Conservation (phyloP, 2,113 vertebrate species). For the Microcebus lehilahytsara region DNA sequence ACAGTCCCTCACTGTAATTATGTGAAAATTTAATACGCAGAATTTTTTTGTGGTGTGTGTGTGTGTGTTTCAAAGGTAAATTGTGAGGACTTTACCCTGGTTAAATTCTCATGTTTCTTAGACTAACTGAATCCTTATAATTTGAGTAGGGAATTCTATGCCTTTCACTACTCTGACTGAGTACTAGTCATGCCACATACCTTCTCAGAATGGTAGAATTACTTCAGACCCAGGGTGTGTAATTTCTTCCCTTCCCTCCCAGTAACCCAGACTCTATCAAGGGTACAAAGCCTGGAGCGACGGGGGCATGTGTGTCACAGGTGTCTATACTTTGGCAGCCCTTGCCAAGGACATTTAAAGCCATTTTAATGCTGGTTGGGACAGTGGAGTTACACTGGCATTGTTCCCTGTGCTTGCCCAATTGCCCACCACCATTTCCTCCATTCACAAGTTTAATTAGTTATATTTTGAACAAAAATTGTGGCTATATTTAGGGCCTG, state of each 20-base stretch:
- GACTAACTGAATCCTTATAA: not conserved
- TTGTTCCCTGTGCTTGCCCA: not conserved
- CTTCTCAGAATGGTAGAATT: conserved; percentile 47
- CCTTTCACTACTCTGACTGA: not conserved
- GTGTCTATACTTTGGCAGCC: not conserved
- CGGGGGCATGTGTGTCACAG: not conserved
- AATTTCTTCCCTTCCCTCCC: conserved; percentile 47
- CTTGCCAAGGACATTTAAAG: not conserved
- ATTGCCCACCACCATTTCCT: not conserved
- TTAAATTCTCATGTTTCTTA: not conserved
- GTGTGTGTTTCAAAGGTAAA: not conserved
- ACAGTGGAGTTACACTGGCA: not conserved
- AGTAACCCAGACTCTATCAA: not conserved
- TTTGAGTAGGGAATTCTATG: not conserved
- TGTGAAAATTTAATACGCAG: not conserved
- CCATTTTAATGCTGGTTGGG: not conserved
- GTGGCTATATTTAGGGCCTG: conserved; percentile 54
- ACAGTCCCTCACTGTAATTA: not conserved
- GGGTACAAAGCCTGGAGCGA: not conserved
- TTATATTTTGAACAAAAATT: conserved; percentile 13
- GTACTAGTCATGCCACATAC: not conserved
- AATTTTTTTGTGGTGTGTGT: not conserved
- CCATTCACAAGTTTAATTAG: not conserved
- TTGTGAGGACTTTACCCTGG: not conserved
- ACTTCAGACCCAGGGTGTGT: conserved; percentile 41